phyloP scores from a whole-genome alignment of 2,113 vertebrate species.

The Marmota flaviventris region DNA sequence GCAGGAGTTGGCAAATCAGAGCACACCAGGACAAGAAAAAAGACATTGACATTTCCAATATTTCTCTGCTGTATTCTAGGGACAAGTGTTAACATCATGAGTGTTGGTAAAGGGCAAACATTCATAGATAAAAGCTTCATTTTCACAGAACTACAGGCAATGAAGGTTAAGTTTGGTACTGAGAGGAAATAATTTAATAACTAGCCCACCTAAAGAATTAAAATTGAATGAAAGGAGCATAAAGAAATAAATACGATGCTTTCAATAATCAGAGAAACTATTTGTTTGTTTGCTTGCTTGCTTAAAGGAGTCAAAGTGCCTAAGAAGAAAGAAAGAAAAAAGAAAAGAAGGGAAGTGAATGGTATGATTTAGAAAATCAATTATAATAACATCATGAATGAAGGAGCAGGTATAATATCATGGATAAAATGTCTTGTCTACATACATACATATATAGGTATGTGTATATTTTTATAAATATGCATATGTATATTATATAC shows the following conservation, averaged over 20 bases:
- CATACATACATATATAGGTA: not conserved
- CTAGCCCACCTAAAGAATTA: not conserved
- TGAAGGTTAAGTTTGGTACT: not conserved
- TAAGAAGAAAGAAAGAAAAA: not conserved
- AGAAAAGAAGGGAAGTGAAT: not conserved
- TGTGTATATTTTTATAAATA: too few species aligned
- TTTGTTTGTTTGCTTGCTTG: not conserved
- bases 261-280: not conserved
- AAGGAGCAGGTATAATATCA: not conserved
- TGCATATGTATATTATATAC: too few species aligned
- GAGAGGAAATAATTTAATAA: not conserved
- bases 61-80: not conserved
- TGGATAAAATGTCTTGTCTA: not conserved
- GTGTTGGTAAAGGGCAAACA: not conserved
- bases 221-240: not conserved
- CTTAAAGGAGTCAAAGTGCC: not conserved
- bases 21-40: not conserved
- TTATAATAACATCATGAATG: not conserved
- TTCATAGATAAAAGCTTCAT: not conserved
- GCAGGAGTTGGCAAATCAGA: not conserved
- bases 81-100: not conserved
- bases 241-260: not conserved
- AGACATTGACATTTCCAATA: accelerated
- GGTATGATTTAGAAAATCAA: not conserved
- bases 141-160: not conserved